A percentile compares a stretch with the other conserved stretches of the same genome.
These are phyloP conservation scores for Podiceps cristatus DNA, from an alignment of 2,113 vertebrate genomes.

Conservation along the genomic window DNA sequence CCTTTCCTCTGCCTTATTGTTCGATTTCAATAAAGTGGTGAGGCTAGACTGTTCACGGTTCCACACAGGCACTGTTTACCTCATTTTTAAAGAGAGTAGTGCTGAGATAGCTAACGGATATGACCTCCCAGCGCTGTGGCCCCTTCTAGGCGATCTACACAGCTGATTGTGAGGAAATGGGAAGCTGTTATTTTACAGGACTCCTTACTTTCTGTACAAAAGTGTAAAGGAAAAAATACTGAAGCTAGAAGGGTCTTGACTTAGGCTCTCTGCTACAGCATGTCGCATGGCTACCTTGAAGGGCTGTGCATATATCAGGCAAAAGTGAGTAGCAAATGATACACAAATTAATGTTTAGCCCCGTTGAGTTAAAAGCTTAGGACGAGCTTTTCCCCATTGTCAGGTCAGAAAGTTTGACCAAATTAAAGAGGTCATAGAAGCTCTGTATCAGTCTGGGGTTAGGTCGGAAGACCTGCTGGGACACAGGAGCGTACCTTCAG, in stretches of 20 bases:
- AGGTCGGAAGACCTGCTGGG: neutral
- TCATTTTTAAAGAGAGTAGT: neutral
- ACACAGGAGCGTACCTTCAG: neutral
- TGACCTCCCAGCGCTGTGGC: neutral
- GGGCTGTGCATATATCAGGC: neutral
- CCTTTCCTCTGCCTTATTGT: neutral
- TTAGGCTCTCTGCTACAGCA: neutral
- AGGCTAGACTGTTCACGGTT: neutral
- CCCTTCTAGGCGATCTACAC: neutral
- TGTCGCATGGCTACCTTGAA: neutral
- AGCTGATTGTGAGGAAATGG: neutral
- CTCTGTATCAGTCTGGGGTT: accelerated
- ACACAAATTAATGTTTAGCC: neutral
- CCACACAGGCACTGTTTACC: neutral
- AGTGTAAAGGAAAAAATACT: neutral
- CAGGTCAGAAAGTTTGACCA: neutral
- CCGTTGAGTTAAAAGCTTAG: accelerated
- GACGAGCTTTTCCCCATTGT: neutral
- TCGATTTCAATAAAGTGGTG: neutral
- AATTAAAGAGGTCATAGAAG: neutral
- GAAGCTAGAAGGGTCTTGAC: neutral
- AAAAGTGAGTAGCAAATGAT: neutral
- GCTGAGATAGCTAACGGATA: neutral
- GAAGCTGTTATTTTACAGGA: neutral
- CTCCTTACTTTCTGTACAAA: neutral